Percentiles rank a stretch among this genome's conserved stretches.
Conservation (phyloP, 2,797 vertebrate species). For the Balearica regulorum region DNA sequence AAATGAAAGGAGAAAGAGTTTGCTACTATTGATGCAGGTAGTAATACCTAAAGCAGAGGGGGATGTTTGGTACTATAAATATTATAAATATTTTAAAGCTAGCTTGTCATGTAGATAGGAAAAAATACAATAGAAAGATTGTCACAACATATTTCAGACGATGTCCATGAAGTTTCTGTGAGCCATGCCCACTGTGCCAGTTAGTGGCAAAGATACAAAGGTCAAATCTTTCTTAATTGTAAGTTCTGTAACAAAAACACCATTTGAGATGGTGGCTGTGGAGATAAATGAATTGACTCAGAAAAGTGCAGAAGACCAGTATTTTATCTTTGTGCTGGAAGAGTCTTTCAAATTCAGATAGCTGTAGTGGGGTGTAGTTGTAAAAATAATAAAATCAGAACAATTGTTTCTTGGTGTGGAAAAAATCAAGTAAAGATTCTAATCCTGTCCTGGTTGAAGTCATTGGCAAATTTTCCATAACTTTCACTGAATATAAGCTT, state of each 20-base stretch:
- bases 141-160: neutral
- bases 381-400: neutral
- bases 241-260: neutral
- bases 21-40: neutral
- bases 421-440: neutral
- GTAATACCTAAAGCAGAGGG: neutral
- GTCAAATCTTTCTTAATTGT: neutral
- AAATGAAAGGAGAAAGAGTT: neutral
- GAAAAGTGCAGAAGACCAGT: neutral
- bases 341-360: neutral
- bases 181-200: neutral
- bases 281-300: neutral
- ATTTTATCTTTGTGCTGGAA: neutral
- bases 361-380: neutral
- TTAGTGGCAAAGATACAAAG: neutral
- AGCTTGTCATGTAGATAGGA: neutral
- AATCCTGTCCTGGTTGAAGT: neutral
- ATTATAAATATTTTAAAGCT: neutral
- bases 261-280: neutral
- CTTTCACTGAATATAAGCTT: neutral
- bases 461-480: neutral
- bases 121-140: neutral
- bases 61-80: neutral
- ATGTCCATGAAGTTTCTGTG: neutral
- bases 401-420: neutral